These are phyloP conservation scores for Poeciliopsis paucimaculata DNA, from an alignment of 2,797 vertebrate species.

Conservation along the genomic window DNA sequence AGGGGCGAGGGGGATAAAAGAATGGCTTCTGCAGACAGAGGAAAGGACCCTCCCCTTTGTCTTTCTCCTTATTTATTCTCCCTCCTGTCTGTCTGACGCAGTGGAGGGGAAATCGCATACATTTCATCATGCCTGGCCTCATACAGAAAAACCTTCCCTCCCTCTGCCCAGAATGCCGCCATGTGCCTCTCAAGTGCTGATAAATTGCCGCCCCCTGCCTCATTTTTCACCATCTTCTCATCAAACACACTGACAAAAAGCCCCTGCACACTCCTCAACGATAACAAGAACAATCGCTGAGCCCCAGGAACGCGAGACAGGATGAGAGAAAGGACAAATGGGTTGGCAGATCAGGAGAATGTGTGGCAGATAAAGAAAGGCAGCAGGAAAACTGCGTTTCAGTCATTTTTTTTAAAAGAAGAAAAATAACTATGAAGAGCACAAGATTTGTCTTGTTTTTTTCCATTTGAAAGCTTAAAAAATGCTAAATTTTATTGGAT, in stretches of 20 bases:
- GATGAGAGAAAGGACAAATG: conserved; percentile 40
- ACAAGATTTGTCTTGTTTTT: neutral
- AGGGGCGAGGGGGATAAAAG: conserved; percentile 18
- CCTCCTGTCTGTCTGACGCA: conserved; percentile 50
- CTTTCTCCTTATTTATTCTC: conserved; percentile 22
- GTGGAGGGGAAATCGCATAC: conserved; percentile 50
- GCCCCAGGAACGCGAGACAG: conserved; percentile 50
- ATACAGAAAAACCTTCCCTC: conserved; percentile 54
- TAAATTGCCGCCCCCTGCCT: conserved; percentile 70
- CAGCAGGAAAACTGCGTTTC: conserved; percentile 18
- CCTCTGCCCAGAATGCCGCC: conserved; percentile 36
- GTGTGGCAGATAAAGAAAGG: conserved; percentile 21
- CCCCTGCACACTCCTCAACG: conserved; percentile 47
- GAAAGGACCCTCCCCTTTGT: conserved; percentile 31
- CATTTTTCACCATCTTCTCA: conserved; percentile 69
- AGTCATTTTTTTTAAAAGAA: conserved; percentile 3
- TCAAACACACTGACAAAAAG: conserved; percentile 61
- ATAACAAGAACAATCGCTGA: conserved; percentile 71
- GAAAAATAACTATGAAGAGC: neutral
- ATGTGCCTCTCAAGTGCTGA: conserved; percentile 59
- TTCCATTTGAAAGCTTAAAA: neutral
- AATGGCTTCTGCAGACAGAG: conserved; percentile 40
- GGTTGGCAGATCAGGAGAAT: conserved; percentile 14
- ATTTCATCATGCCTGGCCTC: conserved; percentile 64
- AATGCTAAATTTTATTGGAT: neutral